phyloP scores from a whole-genome alignment of 2,113 vertebrate species.

The Maccullochella peelii region DNA sequence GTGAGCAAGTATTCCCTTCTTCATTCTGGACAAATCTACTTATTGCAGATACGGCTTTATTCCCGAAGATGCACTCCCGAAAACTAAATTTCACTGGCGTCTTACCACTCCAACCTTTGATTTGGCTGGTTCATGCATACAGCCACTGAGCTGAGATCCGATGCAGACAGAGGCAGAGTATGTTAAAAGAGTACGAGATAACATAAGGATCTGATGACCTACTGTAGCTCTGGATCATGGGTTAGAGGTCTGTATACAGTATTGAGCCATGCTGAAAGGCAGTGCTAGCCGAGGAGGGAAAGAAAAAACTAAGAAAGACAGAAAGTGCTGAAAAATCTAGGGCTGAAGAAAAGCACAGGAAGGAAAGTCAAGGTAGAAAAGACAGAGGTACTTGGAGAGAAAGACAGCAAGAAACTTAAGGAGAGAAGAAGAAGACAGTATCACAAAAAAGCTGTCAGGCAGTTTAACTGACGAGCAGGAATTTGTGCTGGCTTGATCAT shows the following conservation, averaged over 20 bases:
- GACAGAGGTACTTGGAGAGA: conserved; percentile 41
- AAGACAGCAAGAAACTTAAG: conserved; percentile 16
- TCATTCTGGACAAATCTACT: conserved; percentile 18
- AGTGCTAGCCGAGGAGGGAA: conserved; percentile 32
- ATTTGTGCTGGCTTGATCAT: conserved; percentile 64
- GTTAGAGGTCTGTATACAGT: conserved; percentile 6
- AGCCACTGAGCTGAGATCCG: conserved; percentile 28
- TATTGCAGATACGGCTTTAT: conserved; percentile 43
- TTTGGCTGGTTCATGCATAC: conserved; percentile 59
- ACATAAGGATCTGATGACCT: conserved; percentile 1
- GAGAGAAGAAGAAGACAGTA: conserved; percentile 39
- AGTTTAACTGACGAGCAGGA: conserved; percentile 45
- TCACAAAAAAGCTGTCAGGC: conserved; percentile 38
- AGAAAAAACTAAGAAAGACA: conserved; percentile 17
- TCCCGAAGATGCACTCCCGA: conserved; percentile 10
- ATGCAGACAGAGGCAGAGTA: conserved; percentile 27
- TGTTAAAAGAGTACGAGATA: conserved; percentile 12
- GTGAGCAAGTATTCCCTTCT: not conserved
- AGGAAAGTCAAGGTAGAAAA: conserved; percentile 61
- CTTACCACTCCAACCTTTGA: not conserved
- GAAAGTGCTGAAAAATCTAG: conserved; percentile 24
- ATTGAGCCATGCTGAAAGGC: conserved; percentile 59
- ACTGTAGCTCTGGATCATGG: conserved; percentile 16
- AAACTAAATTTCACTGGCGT: not conserved
- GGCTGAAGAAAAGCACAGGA: conserved; percentile 37